Percentiles rank a stretch among this genome's conserved stretches.
Evolutionary conservation across 2,113 vertebrate genomes (phyloP).

Genomic region (Periophthalmus modestus): DNA sequence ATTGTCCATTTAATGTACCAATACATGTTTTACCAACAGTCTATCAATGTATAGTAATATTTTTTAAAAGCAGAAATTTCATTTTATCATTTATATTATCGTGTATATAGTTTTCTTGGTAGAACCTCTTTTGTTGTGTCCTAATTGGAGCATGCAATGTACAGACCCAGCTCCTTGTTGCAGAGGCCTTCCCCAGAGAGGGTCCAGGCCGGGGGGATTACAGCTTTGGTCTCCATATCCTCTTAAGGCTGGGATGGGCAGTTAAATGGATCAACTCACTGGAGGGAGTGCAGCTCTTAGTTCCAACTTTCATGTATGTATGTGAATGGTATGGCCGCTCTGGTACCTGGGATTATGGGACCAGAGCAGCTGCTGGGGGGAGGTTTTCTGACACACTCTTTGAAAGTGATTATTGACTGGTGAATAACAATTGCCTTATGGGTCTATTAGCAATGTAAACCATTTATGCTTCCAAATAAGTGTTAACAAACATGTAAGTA

Average conservation of each 20-base stretch:
- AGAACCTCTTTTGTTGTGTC: background rate
- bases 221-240: constrained; percentile 68
- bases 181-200: constrained; percentile 3
- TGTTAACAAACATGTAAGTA: constrained; percentile 24
- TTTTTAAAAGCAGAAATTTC: background rate
- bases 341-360: constrained; percentile 45
- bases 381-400: constrained; percentile 34
- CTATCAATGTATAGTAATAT: background rate
- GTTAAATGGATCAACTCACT: constrained; percentile 70
- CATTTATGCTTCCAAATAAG: constrained; percentile 33
- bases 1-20: too few species aligned
- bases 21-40: too few species aligned
- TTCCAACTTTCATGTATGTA: constrained; percentile 54
- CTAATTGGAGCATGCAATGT: constrained; percentile 5
- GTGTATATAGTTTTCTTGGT: background rate
- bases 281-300: constrained; percentile 58
- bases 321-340: constrained; percentile 20
- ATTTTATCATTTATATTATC: background rate
- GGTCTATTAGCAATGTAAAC: constrained; percentile 49
- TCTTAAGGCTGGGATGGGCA: constrained; percentile 67
- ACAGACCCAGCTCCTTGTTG: constrained; percentile 6
- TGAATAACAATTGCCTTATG: constrained; percentile 52
- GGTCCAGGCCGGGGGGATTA: constrained; percentile 54
- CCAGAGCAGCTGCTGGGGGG: constrained; percentile 29
- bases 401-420: constrained; percentile 54